Base-by-base conservation (phyloP, 2,888 invertebrate species). In the Athalia circularis region DNA sequence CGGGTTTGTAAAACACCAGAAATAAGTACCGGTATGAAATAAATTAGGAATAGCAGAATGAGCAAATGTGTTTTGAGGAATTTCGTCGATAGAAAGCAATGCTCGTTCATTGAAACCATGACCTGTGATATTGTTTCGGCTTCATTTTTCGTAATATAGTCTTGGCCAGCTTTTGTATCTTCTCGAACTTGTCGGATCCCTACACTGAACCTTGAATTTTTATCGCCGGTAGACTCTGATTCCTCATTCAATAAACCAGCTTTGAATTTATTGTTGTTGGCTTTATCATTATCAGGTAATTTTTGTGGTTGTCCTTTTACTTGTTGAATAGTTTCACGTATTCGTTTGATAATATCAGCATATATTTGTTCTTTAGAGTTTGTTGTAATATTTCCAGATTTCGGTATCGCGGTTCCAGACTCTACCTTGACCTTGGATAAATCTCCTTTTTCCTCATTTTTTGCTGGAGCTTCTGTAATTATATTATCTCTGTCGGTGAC, bases 51-150 rank as follows among this genome's bases (percentile, higher is more conserved):
- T 29, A 87, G 59, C 13, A 89, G 29, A 5, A 85, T 52, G 43
- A 89, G 83, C 43, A 90, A 79, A 79, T 90, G 83, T 59, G 85
- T 79, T 80, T 85, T 88, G 9, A 90, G 78, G 79, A 88, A 87
- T 54, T 79, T 82, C 8, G 79, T 80, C 1, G 90, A 84, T 47
- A 88, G 65, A 43, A 84, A 84, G 80, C 89, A 90, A 52, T 81
- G 81, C 61, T 83, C 81, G 43, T 79, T 77, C 78, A 79, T 77
- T 65, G 81, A 81, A 5, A 43, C 4, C 3, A 61, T 74, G 62
- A 11, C 57, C 43, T 45, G 45, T 11, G 9, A 29, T 0, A 68
- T n/a, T 11, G 11, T 50, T 52, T 11, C 15, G 8, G 5, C 68
- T 54, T 72, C 45, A 15, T 57, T 29, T 13, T 72, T n/a, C 9